Base-by-base conservation (phyloP, 2,113 vertebrate genomes). In the Rhinichthys klamathensis region DNA sequence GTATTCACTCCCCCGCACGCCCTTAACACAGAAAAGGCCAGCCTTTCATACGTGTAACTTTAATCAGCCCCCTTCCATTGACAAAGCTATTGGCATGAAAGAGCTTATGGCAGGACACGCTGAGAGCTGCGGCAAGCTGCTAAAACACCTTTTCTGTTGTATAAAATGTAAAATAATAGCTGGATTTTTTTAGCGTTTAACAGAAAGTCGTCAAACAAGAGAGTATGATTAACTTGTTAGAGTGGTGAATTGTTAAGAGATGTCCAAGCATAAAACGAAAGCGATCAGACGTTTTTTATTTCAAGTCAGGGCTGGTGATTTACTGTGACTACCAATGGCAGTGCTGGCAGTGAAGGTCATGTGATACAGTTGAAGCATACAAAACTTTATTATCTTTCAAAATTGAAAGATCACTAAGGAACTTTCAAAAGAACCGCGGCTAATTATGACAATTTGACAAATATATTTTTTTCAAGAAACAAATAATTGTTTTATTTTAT, bases 51-150 rank as follows among this genome's bases (percentile, higher is more conserved):
- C 2, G n/a, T 46, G 2, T 69, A 32, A 15, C 61, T 81, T 81
- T 69, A 81, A 81, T 81, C 80, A 81, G 61, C 61, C 80, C 61
- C 44, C 63, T 76, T 54, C 49, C 25, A 4, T 65, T 69, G 61
- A 25, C 60, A 51, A 49, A 23, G 16, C 61, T 69, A 23, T 56
- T 35, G 60, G 18, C 25, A 51, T 30, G 27, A 80, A 46, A 46
- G 3, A 25, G 58, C 23, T 60, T 61, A 79, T 0, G 21, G 9
- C 21, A n/a, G 56, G 32, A 61, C 54, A 44, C 6, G 30, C 54
- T 38, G 56, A 61, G 77, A 60, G 77, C 10, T 4, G 6, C 32
- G 35, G 13, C 60, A 41, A 61, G 77, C 2, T 23, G n/a, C 41
- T 23, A 30, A 81, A 65, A 23, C 27, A 67, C 61, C 27, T 81